Evolutionary conservation across 2,113 vertebrate species (phyloP).

Genomic region (Osmerus eperlanus): DNA sequence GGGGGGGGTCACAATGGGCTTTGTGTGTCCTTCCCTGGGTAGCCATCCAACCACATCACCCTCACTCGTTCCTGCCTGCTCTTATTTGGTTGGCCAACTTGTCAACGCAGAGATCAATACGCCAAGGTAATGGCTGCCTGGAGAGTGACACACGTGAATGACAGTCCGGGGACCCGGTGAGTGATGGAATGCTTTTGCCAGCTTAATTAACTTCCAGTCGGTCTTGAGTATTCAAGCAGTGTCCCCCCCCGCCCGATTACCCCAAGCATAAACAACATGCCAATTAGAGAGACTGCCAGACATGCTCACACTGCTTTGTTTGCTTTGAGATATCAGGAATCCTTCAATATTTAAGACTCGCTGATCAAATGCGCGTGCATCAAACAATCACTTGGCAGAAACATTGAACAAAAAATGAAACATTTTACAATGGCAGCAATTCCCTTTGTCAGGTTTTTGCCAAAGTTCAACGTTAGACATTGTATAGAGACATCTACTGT

Average conservation of each 20-base stretch:
- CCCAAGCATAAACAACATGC: slow-evolving; percentile 44
- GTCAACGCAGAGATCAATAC: slow-evolving; percentile 63
- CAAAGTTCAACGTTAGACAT: slow-evolving; percentile 27
- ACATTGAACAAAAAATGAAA: too few species aligned
- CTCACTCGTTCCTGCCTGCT: slow-evolving; percentile 29
- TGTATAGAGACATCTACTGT: slow-evolving; percentile 39
- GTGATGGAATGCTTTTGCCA: slow-evolving; percentile 58
- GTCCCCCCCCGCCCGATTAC: slow-evolving; percentile 19
- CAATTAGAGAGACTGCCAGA: slow-evolving; percentile 40
- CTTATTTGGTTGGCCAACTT: slow-evolving; percentile 43
- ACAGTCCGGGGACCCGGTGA: slow-evolving; percentile 55
- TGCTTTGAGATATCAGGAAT: neutral
- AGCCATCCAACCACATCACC: neutral
- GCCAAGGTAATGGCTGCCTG: slow-evolving; percentile 60
- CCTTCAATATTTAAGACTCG: too few species aligned
- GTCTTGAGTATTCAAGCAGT: slow-evolving; percentile 53
- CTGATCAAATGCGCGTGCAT: too few species aligned
- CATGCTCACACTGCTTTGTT: neutral
- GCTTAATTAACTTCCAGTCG: slow-evolving; percentile 70
- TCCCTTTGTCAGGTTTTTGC: slow-evolving; percentile 4
- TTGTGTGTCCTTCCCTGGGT: neutral
- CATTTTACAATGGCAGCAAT: neutral
- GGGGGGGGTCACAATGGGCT: slow-evolving; percentile 14
- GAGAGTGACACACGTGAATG: slow-evolving; percentile 59
- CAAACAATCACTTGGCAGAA: too few species aligned